A percentile compares a stretch with the other conserved stretches of the same genome.
These are phyloP conservation scores for Cirrhinus mrigala DNA, from an alignment of 2,797 vertebrate genomes.

Conservation along the genomic window DNA sequence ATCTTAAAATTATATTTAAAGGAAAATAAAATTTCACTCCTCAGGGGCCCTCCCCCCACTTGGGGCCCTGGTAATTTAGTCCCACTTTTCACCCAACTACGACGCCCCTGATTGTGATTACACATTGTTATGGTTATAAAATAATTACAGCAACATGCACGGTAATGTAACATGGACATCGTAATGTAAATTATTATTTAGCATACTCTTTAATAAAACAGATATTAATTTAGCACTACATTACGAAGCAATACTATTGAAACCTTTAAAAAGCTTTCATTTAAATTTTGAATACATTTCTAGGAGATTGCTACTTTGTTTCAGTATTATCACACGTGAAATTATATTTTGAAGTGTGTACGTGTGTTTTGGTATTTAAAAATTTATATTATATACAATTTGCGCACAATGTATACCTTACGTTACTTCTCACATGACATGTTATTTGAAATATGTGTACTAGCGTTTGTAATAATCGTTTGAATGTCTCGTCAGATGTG, in stretches of 20 bases:
- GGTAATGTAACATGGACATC: not conserved
- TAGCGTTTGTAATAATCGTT: slow-evolving; percentile 56
- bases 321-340: slow-evolving; percentile 60
- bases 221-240: not conserved
- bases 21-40: no score
- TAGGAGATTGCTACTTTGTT: slow-evolving; percentile 37
- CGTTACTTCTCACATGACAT: slow-evolving; percentile 21
- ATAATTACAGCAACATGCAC: not conserved
- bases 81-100: no score
- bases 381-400: slow-evolving; percentile 27
- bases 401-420: slow-evolving; percentile 13
- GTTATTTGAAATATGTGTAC: slow-evolving; percentile 45
- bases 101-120: not conserved
- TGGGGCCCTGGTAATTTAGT: no score
- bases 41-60: no score
- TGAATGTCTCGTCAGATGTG: slow-evolving; percentile 58
- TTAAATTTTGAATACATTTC: not conserved
- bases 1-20: no score
- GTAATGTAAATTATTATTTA: slow-evolving; percentile 5
- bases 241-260: not conserved
- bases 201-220: not conserved
- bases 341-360: slow-evolving; percentile 53
- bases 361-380: slow-evolving; percentile 46
- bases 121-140: not conserved
- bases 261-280: not conserved